Conservation (phyloP, 1,140 invertebrate species). For the Papilio dardanus region DNA sequence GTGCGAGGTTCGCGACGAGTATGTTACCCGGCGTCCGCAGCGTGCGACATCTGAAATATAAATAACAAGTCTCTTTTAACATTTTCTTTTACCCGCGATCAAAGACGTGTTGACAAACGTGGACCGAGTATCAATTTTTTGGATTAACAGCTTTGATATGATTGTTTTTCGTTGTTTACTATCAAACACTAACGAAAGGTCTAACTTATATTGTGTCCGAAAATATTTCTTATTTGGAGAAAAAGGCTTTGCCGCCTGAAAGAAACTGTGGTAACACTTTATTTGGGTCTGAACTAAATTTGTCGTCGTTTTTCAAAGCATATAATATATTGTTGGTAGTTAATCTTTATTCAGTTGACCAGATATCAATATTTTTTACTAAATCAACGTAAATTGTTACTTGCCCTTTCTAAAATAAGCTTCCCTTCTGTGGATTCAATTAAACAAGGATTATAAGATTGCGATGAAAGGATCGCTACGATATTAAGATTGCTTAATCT, state of each 20-base stretch:
- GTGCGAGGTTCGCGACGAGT: constrained; percentile 89
- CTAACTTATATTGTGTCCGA: no score
- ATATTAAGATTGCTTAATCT: background rate
- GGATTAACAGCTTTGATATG: background rate
- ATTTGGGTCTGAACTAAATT: no score
- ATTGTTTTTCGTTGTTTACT: background rate
- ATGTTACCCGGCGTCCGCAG: constrained; percentile 90
- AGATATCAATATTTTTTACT: no score
- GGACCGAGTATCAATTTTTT: background rate
- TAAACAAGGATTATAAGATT: constrained; percentile 7
- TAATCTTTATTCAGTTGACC: no score
- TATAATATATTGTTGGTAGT: no score
- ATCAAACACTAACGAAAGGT: background rate
- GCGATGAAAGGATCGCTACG: background rate
- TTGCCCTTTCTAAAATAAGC: background rate
- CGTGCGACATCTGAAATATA: constrained; percentile 84
- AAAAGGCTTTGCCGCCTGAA: no score
- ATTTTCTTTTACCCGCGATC: constrained; percentile 6
- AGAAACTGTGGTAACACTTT: no score
- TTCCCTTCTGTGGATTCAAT: background rate
- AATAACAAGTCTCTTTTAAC: constrained; percentile 28
- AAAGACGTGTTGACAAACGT: background rate
- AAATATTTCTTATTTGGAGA: no score
- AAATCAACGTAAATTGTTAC: no score
- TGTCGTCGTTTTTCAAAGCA: no score